Conservation (phyloP, 2,888 invertebrate species). For the Trichogramma evanescens region DNA sequence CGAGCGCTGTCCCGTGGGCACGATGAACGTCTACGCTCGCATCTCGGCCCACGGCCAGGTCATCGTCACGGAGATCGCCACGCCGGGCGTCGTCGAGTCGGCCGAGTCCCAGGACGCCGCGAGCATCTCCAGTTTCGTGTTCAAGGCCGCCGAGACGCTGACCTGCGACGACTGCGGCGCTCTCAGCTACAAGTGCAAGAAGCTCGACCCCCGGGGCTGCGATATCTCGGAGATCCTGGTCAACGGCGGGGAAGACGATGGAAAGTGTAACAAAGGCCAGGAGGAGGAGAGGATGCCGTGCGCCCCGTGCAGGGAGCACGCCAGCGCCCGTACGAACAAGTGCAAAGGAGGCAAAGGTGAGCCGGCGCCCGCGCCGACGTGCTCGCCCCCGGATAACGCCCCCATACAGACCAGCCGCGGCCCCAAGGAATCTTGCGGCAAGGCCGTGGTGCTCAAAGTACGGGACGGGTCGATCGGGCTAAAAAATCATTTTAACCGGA, state of each 20-base stretch:
- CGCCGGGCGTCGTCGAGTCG: slow-evolving; percentile 22
- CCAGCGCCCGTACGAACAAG: slow-evolving; percentile 1
- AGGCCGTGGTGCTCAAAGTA: slow-evolving; percentile 41
- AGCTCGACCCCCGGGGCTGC: slow-evolving; percentile 24
- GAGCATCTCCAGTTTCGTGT: slow-evolving; percentile 27
- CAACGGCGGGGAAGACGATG: neutral
- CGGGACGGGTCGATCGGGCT: neutral
- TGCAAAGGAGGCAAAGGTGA: neutral
- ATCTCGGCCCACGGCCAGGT: slow-evolving; percentile 61
- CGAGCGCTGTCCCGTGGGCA: slow-evolving; percentile 47
- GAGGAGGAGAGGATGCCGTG: slow-evolving; percentile 12
- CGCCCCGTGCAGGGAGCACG: slow-evolving; percentile 7
- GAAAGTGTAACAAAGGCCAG: neutral
- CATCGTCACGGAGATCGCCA: slow-evolving; percentile 57
- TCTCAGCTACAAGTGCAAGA: slow-evolving; percentile 32
- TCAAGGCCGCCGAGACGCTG: slow-evolving; percentile 26
- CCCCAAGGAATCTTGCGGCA: slow-evolving; percentile 30
- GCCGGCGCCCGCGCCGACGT: too few relatives aligned
- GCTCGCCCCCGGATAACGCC: neutral
- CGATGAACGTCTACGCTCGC: slow-evolving; percentile 54
- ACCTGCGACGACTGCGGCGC: slow-evolving; percentile 18
- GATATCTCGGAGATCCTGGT: neutral
- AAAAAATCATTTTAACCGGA: neutral
- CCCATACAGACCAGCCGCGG: slow-evolving; percentile 33
- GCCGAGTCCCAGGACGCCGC: neutral